phyloP scores from a whole-genome alignment of 2,888 invertebrate species.

The Stratiomys singularior region DNA sequence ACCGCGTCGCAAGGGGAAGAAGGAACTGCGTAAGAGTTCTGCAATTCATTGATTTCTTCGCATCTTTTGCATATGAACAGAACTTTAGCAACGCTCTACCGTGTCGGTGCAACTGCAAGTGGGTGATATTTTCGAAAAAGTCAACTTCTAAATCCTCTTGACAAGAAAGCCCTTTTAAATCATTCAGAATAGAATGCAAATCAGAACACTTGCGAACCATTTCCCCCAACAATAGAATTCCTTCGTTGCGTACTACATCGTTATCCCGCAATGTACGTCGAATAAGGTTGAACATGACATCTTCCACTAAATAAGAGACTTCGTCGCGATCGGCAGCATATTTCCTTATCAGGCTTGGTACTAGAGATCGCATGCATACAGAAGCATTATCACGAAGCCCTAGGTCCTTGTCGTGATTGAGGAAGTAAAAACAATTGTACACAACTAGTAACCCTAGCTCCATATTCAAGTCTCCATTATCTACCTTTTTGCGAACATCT shows the following conservation, averaged over 20 bases:
- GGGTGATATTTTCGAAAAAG: slow-evolving; percentile 93
- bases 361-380: slow-evolving; percentile 76
- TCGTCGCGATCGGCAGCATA: slow-evolving; percentile 68
- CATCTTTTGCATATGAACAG: slow-evolving; percentile 72
- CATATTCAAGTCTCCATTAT: slow-evolving; percentile 62
- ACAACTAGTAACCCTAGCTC: slow-evolving; percentile 78
- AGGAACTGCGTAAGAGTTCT: slow-evolving; percentile 85
- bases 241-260: slow-evolving; percentile 81
- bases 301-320: slow-evolving; percentile 76
- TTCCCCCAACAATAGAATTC: slow-evolving; percentile 80
- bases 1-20: slow-evolving; percentile 83
- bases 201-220: slow-evolving; percentile 78
- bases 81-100: slow-evolving; percentile 84
- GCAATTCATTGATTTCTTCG: slow-evolving; percentile 71
- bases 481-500: slow-evolving; percentile 70
- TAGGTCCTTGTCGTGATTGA: slow-evolving; percentile 83
- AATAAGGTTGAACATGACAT: slow-evolving; percentile 78
- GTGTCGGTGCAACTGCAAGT: slow-evolving; percentile 87
- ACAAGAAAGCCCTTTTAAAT: slow-evolving; percentile 75
- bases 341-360: slow-evolving; percentile 72
- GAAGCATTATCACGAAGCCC: slow-evolving; percentile 83
- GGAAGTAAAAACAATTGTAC: slow-evolving; percentile 83
- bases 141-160: slow-evolving; percentile 85
- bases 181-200: slow-evolving; percentile 76
- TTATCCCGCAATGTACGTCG: slow-evolving; percentile 77